A percentile compares a stretch with the other conserved stretches of the same genome.
These are phyloP conservation scores for Chrysodeixis includens DNA, from an alignment of 2,888 invertebrate species.

Conservation along the genomic window DNA sequence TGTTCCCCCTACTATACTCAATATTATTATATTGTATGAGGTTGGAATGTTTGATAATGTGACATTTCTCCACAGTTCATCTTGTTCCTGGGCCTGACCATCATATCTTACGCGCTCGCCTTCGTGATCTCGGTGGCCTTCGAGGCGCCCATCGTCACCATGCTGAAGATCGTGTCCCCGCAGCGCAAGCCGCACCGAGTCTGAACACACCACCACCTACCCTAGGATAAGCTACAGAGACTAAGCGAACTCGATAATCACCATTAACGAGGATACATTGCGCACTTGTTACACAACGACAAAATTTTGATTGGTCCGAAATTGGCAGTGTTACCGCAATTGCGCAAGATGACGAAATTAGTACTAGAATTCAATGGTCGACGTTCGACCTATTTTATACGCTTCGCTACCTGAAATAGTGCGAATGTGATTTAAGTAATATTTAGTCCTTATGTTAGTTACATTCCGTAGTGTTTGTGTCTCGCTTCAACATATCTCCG, in stretches of 20 bases:
- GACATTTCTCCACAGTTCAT: slow-evolving; percentile 92
- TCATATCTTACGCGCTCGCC: slow-evolving; percentile 93
- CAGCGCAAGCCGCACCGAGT: slow-evolving; percentile 84
- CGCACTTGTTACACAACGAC: slow-evolving; percentile 11
- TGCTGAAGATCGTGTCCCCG: slow-evolving; percentile 92
- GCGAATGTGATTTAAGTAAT: slow-evolving; percentile 46
- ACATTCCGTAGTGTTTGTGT: slow-evolving; percentile 31
- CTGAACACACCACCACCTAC: slow-evolving; percentile 57
- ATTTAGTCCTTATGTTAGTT: slow-evolving; percentile 19
- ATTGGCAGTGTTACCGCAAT: slow-evolving; percentile 35
- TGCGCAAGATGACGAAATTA: slow-evolving; percentile 28
- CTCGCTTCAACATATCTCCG: slow-evolving; percentile 15
- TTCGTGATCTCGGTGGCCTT: slow-evolving; percentile 94
- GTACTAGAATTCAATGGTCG: slow-evolving; percentile 40
- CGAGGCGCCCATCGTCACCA: slow-evolving; percentile 95
- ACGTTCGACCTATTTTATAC: slow-evolving; percentile 14
- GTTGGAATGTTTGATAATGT: no score
- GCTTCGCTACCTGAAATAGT: slow-evolving; percentile 48
- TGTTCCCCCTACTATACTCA: no score
- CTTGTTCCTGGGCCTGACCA: slow-evolving; percentile 94
- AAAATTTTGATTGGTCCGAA: slow-evolving; percentile 30
- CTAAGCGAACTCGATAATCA: slow-evolving; percentile 19
- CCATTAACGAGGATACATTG: slow-evolving; percentile 28
- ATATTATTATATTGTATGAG: no score
- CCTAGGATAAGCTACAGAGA: slow-evolving; percentile 39